Conservation (phyloP, 2,888 invertebrate genomes). For the Panopea generosa region DNA sequence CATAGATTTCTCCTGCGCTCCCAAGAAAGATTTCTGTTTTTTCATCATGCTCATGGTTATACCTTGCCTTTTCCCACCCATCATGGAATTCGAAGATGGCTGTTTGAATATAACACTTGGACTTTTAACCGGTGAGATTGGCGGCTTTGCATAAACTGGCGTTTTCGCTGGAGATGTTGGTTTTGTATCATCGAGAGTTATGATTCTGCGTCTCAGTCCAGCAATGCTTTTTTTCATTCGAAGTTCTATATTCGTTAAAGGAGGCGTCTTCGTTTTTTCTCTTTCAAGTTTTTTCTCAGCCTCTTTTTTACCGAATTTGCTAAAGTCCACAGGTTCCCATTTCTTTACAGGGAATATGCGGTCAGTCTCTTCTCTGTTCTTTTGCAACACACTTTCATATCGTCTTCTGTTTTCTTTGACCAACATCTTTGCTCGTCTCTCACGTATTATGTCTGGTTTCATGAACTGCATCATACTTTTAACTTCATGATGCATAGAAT, state of each 20-base stretch:
- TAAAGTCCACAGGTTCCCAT: constrained; percentile 28
- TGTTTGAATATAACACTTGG: constrained; percentile 22
- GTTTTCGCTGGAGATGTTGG: constrained; percentile 27
- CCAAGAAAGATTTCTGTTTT: constrained; percentile 54
- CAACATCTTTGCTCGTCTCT: constrained; percentile 60
- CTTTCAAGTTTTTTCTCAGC: background rate
- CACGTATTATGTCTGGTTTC: constrained; percentile 64
- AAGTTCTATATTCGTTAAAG: constrained; percentile 36
- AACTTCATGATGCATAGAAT: constrained; percentile 66
- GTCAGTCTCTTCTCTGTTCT: constrained; percentile 37
- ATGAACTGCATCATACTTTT: constrained; percentile 67
- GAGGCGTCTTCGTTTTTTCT: constrained; percentile 6
- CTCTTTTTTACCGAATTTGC: constrained; percentile 15
- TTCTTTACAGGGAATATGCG: constrained; percentile 41
- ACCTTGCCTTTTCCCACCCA: constrained; percentile 33
- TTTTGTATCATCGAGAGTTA: constrained; percentile 41
- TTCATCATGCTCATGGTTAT: constrained; percentile 63
- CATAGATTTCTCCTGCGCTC: constrained; percentile 21
- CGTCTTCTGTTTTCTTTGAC: constrained; percentile 54
- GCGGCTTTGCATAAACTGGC: constrained; percentile 1
- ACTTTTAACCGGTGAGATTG: constrained; percentile 34
- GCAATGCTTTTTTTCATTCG: constrained; percentile 30
- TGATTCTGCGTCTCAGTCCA: constrained; percentile 36
- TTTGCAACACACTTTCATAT: constrained; percentile 44
- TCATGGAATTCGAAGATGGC: constrained; percentile 14